phyloP scores from a whole-genome alignment of 2,888 invertebrate genomes.

The Heliconius cydno region DNA sequence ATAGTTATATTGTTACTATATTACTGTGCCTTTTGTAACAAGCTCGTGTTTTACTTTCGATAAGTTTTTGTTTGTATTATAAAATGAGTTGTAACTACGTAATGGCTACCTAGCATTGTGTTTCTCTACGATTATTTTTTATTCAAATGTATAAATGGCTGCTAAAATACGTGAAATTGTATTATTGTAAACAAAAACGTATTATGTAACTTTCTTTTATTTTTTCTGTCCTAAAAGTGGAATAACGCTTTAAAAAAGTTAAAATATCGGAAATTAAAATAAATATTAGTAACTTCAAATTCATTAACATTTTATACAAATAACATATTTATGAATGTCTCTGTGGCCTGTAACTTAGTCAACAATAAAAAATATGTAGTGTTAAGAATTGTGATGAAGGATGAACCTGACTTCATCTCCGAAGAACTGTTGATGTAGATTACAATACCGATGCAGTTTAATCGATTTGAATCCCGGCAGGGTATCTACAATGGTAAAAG shows the following conservation, averaged over 20 bases:
- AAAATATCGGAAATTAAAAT: no score
- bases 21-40: constrained; percentile 44
- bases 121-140: neutral
- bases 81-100: constrained; percentile 5
- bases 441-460: constrained; percentile 49
- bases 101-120: neutral
- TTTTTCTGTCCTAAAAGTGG: no score
- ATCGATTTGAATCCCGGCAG: constrained; percentile 65
- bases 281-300: no score
- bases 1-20: constrained; percentile 45
- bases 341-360: constrained; percentile 14
- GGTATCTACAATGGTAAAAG: constrained; percentile 55
- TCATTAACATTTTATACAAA: no score
- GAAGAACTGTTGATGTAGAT: constrained; percentile 44
- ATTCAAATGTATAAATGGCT: neutral
- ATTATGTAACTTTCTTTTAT: neutral
- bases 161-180: neutral
- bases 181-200: neutral
- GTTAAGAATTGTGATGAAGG: constrained; percentile 2
- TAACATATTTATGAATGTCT: no score
- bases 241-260: no score
- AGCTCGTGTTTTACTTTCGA: constrained; percentile 34
- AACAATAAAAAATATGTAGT: constrained; percentile 2
- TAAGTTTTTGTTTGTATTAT: constrained; percentile 20
- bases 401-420: neutral